Evolutionary conservation across 2,797 vertebrate genomes (phyloP).

Genomic region (Catharus ustulatus): DNA sequence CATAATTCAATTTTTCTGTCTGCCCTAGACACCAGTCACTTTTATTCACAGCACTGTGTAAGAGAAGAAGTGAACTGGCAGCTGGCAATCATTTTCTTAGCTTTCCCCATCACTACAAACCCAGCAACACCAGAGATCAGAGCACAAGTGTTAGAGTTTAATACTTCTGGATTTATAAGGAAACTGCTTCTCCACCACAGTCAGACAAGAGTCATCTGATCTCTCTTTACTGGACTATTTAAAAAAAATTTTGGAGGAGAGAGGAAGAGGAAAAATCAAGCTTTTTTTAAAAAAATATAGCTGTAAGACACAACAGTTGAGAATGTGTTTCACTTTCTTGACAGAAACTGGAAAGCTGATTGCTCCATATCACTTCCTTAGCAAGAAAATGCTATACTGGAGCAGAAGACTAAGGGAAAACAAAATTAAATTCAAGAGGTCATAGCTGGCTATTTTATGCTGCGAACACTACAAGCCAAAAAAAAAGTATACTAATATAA

Average conservation of each 20-base stretch:
- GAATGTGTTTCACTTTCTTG: neutral
- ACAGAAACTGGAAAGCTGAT: neutral
- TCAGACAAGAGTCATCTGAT: neutral
- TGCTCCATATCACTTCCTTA: neutral
- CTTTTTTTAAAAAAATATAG: neutral
- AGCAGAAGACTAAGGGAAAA: neutral
- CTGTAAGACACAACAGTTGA: neutral
- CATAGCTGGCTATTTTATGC: neutral
- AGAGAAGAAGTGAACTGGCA: neutral
- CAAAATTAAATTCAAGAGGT: neutral
- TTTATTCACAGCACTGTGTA: fast-evolving
- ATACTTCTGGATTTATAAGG: neutral
- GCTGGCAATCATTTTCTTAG: neutral
- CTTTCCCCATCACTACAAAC: neutral
- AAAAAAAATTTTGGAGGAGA: neutral
- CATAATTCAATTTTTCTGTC: conserved; percentile 50
- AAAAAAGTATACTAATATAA: neutral
- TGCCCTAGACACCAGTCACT: conserved; percentile 5
- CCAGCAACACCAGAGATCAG: neutral
- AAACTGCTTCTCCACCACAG: conserved; percentile 1
- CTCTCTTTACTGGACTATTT: neutral
- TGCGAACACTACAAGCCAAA: neutral
- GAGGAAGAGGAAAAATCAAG: neutral
- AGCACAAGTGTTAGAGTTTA: neutral
- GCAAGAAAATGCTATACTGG: neutral